Evolutionary conservation across 2,797 vertebrate species (phyloP).

Genomic region (Lagorchestes hirsutus): DNA sequence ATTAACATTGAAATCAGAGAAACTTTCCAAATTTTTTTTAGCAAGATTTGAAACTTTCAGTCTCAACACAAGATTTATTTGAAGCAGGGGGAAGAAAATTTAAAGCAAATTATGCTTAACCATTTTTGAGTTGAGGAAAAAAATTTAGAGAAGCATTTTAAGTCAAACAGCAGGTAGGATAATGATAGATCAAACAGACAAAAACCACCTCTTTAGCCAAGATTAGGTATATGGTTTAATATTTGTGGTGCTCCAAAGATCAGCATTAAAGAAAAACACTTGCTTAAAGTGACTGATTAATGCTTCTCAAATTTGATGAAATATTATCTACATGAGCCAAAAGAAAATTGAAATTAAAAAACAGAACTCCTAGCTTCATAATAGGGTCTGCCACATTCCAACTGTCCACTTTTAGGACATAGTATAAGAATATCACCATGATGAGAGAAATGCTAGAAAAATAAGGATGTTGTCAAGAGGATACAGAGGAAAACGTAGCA

Average conservation of each 20-base stretch:
- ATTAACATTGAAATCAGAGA: background rate
- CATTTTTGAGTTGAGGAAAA: slow-evolving; percentile 17
- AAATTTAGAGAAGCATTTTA: slow-evolving; percentile 30
- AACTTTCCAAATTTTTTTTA: slow-evolving; percentile 31
- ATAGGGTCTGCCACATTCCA: background rate
- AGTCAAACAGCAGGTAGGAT: background rate
- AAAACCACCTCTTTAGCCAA: background rate
- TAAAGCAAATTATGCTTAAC: slow-evolving; percentile 27
- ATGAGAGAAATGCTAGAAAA: background rate
- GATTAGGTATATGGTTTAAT: background rate
- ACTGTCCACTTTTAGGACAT: background rate
- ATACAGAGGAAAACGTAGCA: background rate
- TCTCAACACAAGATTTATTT: slow-evolving; percentile 22
- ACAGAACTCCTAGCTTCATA: background rate
- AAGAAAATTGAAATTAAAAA: background rate
- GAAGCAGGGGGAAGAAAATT: slow-evolving; percentile 6
- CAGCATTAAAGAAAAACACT: background rate
- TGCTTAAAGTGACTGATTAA: slow-evolving; percentile 2
- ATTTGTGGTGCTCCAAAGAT: background rate
- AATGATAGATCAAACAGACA: background rate
- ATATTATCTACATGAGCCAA: background rate
- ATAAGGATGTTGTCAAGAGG: background rate
- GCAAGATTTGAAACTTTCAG: slow-evolving; percentile 37
- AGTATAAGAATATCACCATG: background rate
- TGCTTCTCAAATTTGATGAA: slow-evolving; percentile 20